Percentiles rank a stretch among this genome's conserved stretches.
phyloP scores from a whole-genome alignment of 2,797 vertebrate genomes.

The Synaphobranchus kaupii region DNA sequence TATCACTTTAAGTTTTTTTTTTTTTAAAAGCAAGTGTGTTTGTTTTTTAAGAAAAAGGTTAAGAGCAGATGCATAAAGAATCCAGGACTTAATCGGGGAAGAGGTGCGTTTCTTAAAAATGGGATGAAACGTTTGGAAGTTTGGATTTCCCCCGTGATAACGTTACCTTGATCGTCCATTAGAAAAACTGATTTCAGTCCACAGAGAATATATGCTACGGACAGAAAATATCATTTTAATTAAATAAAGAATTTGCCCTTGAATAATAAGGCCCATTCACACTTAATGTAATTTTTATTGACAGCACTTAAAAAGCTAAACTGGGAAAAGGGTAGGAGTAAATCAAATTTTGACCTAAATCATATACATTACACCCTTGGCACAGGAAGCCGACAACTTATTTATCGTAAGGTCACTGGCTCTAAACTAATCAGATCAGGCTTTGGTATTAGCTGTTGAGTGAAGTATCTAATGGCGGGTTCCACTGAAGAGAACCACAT shows the following conservation, averaged over 20 bases:
- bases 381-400: not conserved
- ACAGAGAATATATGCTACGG: not conserved
- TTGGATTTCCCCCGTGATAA: not conserved
- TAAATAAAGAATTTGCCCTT: not conserved
- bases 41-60: not conserved
- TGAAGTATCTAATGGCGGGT: not conserved
- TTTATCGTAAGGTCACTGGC: not conserved
- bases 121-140: not conserved
- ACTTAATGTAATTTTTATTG: conserved; percentile 13
- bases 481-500: not conserved
- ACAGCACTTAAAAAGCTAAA: conserved; percentile 17
- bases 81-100: not conserved
- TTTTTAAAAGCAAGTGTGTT: not conserved
- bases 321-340: not conserved
- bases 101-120: not conserved
- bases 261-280: conserved; percentile 3
- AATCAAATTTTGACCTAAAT: not conserved
- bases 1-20: too few species aligned
- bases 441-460: not conserved
- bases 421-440: not conserved
- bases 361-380: not conserved
- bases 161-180: not conserved
- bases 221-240: not conserved
- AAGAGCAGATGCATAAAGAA: not conserved
- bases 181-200: not conserved